Evolutionary conservation across 1,140 invertebrate genomes (phyloP).

Genomic region (Hirudo medicinalis): DNA sequence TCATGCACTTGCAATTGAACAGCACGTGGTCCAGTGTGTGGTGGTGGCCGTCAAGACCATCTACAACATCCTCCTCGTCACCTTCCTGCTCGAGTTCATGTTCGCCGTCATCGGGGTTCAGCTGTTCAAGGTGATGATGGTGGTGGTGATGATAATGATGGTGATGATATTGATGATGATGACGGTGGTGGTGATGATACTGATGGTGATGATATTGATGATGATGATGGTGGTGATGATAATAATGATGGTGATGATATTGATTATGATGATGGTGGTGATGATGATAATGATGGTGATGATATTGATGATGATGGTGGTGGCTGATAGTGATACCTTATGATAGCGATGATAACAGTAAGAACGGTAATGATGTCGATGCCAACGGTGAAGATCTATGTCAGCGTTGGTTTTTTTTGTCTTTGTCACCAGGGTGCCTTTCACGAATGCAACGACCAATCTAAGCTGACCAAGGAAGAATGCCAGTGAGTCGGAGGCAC

Average conservation of each 20-base stretch:
- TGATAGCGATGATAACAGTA: too few species aligned
- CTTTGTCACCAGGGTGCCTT: constrained; percentile 39
- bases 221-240: not conserved
- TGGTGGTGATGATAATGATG: not conserved
- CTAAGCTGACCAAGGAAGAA: constrained; percentile 39
- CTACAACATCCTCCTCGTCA: constrained; percentile 51
- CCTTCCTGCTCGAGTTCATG: constrained; percentile 98
- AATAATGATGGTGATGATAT: not conserved
- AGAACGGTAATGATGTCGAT: too few species aligned
- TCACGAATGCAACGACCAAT: constrained; percentile 41
- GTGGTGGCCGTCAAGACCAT: constrained; percentile 42
- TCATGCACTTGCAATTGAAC: not conserved
- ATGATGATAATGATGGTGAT: too few species aligned
- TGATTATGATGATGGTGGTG: too few species aligned
- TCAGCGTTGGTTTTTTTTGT: too few species aligned
- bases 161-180: not conserved
- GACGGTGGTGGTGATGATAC: not conserved
- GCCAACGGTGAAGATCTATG: too few species aligned
- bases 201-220: not conserved
- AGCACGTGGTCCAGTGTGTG: constrained; percentile 38
- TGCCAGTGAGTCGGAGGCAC: constrained; percentile 35
- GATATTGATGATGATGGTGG: too few species aligned
- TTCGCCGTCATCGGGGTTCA: constrained; percentile 99
- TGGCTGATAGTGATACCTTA: too few species aligned
- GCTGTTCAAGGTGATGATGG: constrained; percentile 72